Evolutionary conservation across 2,888 invertebrate species (phyloP), one percentile per base, ranked within the genome.

Genomic region (Eudemis profundana): DNA sequence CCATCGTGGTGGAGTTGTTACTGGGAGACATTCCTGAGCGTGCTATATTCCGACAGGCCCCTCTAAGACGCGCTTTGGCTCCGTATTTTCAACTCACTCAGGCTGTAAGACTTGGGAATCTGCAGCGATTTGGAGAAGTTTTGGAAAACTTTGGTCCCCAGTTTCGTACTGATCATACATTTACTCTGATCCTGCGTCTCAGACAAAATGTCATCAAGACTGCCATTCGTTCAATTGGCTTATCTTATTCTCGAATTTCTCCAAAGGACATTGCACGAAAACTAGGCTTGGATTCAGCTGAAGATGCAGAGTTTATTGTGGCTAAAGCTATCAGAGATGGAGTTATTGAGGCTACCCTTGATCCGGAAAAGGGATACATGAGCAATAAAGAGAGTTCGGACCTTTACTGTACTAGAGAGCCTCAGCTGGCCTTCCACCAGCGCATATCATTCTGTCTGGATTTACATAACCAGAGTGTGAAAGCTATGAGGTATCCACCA

Each of bases 131-230:
- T 88, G 97, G 98, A 27, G 97, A 98, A 85, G 98, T 98, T 0
- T 92, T 99, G 61, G 96, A 97, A 74, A 96, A 97, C 79, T 98
- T 96, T 88, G 97, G 97, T 0, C 95, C 96, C 0, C 97, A 98
- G 83, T 99, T 99, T 84, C 95, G 98, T 71, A 94, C 94, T 72
- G 99, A 99, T 86, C 97, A 98, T 81, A 99, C 99, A 0, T 98
- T 98, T 77, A 98, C 99, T 21, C 90, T 99, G 67, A 99, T 99
- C 78, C 94, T 99, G 50, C 96, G 99, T 69, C 93, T 99, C 61
- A 95, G 99, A 61, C 99, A 99, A 85, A 99, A 99, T 91, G 99
- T 99, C 0, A 99, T 99, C 78, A 99, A 99, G 90, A 99, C 99
- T 10, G 99, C 98, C 0, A 97, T 99, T 61, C 95, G 99, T 38